phyloP scores from a whole-genome alignment of 2,888 invertebrate species.

The Vannuccia rotundouncinata region DNA sequence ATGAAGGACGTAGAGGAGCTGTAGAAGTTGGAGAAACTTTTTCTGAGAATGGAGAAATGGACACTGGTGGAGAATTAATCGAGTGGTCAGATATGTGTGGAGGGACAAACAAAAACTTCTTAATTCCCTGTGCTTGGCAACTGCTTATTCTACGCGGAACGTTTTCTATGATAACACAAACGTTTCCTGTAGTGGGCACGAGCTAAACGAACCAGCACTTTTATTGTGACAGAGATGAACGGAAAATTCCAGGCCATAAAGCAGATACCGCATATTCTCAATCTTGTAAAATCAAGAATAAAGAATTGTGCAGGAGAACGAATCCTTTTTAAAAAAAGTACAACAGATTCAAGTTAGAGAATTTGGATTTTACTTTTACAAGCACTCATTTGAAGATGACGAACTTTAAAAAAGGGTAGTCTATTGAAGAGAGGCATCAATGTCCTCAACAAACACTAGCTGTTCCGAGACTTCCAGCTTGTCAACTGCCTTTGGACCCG shows the following conservation, averaged over 20 bases:
- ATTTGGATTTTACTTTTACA: conserved; percentile 10
- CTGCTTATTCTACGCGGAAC: background rate
- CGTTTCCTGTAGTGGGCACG: background rate
- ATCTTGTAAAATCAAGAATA: conserved; percentile 10
- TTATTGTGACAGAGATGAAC: conserved; percentile 3
- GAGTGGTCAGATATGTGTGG: background rate
- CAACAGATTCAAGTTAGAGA: conserved; percentile 19
- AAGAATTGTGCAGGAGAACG: conserved; percentile 16
- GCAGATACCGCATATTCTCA: conserved; percentile 9
- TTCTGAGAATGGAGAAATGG: too few relatives aligned
- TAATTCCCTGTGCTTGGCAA: background rate
- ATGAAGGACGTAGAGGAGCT: background rate
- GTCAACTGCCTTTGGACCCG: conserved; percentile 12
- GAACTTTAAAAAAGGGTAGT: conserved; percentile 7
- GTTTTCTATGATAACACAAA: conserved; percentile 14
- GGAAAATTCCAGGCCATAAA: background rate
- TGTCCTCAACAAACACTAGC: background rate
- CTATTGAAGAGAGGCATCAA: conserved; percentile 26
- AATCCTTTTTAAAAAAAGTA: conserved; percentile 18
- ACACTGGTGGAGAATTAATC: background rate
- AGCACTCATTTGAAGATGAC: conserved; percentile 15
- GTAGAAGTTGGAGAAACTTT: background rate
- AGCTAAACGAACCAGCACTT: too few relatives aligned
- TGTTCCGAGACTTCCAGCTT: conserved; percentile 21
- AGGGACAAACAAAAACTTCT: background rate